These are phyloP conservation scores for Antheraea yamamai DNA, from an alignment of 2,888 invertebrate genomes.

Conservation along the genomic window DNA sequence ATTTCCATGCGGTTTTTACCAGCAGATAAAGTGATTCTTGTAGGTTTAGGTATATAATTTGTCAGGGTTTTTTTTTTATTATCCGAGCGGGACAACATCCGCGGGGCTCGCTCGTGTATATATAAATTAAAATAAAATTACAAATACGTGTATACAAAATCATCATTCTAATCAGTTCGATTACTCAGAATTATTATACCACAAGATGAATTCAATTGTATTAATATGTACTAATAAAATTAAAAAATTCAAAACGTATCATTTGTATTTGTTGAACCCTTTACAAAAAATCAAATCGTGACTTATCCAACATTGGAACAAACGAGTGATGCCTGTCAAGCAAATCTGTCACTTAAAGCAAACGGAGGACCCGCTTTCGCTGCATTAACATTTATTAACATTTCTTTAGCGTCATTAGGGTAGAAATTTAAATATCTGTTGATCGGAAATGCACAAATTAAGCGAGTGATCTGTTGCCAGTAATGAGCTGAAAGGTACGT, in stretches of 20 bases:
- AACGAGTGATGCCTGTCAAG: conserved; percentile 77
- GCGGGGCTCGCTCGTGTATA: too few species aligned
- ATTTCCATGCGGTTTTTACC: too few species aligned
- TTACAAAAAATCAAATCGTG: conserved; percentile 72
- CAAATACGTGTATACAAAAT: not conserved
- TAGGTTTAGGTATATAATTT: too few species aligned
- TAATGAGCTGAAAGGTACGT: conserved; percentile 79
- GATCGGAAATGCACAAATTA: conserved; percentile 82
- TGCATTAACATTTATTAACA: conserved; percentile 81
- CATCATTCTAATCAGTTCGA: not conserved
- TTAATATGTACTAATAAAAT: not conserved
- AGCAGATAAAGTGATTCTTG: too few species aligned
- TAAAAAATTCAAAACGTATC: not conserved
- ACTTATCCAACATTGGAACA: conserved; percentile 75
- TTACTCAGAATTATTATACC: not conserved
- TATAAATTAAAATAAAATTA: too few species aligned
- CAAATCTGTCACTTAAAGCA: conserved; percentile 81
- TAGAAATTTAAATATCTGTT: conserved; percentile 80
- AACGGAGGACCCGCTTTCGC: conserved; percentile 69
- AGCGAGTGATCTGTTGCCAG: conserved; percentile 78
- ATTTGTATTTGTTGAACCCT: not conserved
- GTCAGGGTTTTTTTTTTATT: too few species aligned
- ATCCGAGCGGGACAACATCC: too few species aligned
- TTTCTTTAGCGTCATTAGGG: conserved; percentile 79
- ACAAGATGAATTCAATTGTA: not conserved